phyloP scores from a whole-genome alignment of 2,113 vertebrate genomes.

The Ptilonorhynchus violaceus region DNA sequence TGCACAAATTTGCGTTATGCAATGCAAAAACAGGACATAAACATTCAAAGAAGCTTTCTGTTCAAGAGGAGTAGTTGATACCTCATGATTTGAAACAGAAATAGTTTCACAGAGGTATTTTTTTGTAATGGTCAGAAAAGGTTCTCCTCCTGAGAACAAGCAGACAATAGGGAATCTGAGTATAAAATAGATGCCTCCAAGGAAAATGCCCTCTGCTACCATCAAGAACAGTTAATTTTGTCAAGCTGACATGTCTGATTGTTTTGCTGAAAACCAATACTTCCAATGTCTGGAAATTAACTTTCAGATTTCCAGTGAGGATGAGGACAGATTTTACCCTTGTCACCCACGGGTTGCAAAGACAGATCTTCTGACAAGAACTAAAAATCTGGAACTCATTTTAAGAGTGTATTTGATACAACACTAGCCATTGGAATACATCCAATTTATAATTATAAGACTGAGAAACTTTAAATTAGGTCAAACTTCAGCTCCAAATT shows the following conservation, averaged over 20 bases:
- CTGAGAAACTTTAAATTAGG: conserved; percentile 38
- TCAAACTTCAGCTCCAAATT: conserved; percentile 29
- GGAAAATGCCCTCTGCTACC: background rate
- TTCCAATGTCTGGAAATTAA: conserved; percentile 54
- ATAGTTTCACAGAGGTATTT: background rate
- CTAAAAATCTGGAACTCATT: conserved; percentile 45
- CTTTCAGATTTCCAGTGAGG: conserved; percentile 61
- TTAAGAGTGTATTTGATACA: conserved; percentile 42
- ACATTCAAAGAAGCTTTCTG: background rate
- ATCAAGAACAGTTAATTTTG: conserved; percentile 57
- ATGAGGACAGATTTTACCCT: conserved; percentile 57
- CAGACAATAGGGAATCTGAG: background rate
- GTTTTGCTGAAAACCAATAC: conserved; percentile 16
- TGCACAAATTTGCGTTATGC: background rate
- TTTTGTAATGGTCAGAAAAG: background rate
- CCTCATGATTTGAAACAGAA: background rate
- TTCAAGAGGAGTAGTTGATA: background rate
- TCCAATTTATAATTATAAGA: conserved; percentile 27
- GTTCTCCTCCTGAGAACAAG: background rate
- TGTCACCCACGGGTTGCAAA: conserved; percentile 21
- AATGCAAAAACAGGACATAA: background rate
- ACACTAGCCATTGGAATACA: conserved; percentile 26
- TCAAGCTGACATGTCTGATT: conserved; percentile 50
- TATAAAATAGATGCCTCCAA: background rate
- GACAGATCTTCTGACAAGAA: conserved; percentile 34